Evolutionary conservation across 37 sponge, comb jelly and placozoan genomes (phyloP).

Genomic region (Axinella damicornis): DNA sequence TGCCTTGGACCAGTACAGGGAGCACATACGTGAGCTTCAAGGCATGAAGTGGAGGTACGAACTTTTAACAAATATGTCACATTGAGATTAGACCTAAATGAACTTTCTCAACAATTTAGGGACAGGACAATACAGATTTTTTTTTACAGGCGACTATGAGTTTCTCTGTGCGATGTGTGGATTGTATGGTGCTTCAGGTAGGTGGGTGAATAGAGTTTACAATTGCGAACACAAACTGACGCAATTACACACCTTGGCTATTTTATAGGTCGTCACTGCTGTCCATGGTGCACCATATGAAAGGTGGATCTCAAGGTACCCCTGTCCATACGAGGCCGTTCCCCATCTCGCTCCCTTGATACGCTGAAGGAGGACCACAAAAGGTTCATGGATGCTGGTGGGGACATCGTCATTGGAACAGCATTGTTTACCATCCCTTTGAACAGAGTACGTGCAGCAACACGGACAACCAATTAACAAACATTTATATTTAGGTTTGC

Average conservation of each 20-base stretch:
- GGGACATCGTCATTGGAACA: not conserved
- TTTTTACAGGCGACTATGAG: constrained; percentile 64
- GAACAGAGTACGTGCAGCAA: not conserved
- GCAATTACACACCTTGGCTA: not conserved
- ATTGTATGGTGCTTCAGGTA: constrained; percentile 57
- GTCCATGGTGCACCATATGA: constrained; percentile 57
- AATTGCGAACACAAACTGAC: too few relatives aligned
- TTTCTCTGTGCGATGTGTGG: constrained; percentile 54
- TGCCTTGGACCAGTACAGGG: constrained; percentile 37
- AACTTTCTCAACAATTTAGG: not conserved
- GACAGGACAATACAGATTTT: constrained; percentile 23
- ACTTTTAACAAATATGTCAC: not conserved
- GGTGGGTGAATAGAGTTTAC: not conserved
- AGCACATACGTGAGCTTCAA: constrained; percentile 23
- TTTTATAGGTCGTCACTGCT: constrained; percentile 46
- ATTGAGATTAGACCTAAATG: not conserved
- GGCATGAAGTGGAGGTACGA: constrained; percentile 29
- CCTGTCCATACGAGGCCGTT: not conserved
- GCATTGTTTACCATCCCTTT: not conserved
- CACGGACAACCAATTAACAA: not conserved
- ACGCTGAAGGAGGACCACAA: constrained; percentile 11
- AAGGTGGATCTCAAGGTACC: constrained; percentile 10
- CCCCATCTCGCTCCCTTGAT: constrained; percentile 4
- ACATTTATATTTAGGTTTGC: constrained; percentile 40
- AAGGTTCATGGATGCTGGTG: constrained; percentile 22